Conservation (phyloP, 2,113 vertebrate species). For the Perca flavescens region DNA sequence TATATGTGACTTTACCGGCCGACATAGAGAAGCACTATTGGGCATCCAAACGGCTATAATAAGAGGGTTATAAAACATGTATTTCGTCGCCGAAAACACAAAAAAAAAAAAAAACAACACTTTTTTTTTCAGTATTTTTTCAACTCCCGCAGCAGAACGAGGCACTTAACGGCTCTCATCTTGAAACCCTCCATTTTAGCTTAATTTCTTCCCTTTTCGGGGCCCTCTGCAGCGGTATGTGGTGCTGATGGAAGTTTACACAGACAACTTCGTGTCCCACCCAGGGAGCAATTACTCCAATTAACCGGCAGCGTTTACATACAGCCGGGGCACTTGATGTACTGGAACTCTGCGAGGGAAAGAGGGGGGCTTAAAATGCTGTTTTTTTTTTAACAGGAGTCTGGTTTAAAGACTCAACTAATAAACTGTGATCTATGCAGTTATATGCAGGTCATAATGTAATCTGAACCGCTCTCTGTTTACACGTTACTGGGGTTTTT, state of each 20-base stretch:
- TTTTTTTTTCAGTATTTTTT: slow-evolving; percentile 51
- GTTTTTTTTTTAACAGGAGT: too few species aligned
- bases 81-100: slow-evolving; percentile 48
- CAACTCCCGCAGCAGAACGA: slow-evolving; percentile 32
- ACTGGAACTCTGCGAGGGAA: too few species aligned
- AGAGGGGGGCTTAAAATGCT: too few species aligned
- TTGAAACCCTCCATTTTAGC: slow-evolving; percentile 74
- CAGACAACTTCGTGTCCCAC: slow-evolving; percentile 70
- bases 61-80: slow-evolving; percentile 67
- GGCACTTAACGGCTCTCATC: slow-evolving; percentile 50
- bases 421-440: too few species aligned
- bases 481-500: too few species aligned
- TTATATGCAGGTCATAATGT: too few species aligned
- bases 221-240: slow-evolving; percentile 61
- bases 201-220: slow-evolving; percentile 45
- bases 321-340: neutral
- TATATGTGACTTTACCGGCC: too few species aligned
- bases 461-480: too few species aligned
- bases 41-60: slow-evolving; percentile 25
- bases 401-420: too few species aligned
- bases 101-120: slow-evolving; percentile 46
- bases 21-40: too few species aligned
- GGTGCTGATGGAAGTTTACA: slow-evolving; percentile 69
- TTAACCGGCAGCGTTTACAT: slow-evolving; percentile 21
- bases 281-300: slow-evolving; percentile 62